phyloP scores from a whole-genome alignment of 2,797 vertebrate genomes.

The Cacajao melanocephalus region DNA sequence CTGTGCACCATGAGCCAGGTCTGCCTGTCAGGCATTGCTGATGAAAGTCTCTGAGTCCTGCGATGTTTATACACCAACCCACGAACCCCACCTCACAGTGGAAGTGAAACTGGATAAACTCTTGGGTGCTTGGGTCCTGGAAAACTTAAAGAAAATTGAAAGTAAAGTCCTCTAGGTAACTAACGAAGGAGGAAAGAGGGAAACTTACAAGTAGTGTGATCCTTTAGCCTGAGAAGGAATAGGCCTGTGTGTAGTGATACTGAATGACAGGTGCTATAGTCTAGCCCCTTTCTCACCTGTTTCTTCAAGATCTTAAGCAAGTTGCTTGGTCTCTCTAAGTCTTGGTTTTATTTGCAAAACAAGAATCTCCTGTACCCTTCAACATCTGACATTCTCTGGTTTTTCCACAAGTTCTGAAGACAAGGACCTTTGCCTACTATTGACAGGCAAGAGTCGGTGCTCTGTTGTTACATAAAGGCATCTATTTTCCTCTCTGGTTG shows the following conservation, averaged over 20 bases:
- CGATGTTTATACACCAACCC: background rate
- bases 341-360: constrained; percentile 11
- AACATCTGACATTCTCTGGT: background rate
- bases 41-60: background rate
- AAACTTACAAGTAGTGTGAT: background rate
- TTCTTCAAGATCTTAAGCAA: background rate
- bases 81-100: background rate
- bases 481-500: background rate
- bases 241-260: background rate
- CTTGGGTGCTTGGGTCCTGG: background rate
- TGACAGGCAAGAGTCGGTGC: background rate
- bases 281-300: background rate
- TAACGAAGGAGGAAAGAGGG: background rate
- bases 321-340: background rate
- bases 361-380: background rate
- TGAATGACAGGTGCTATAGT: background rate
- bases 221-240: background rate
- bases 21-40: background rate
- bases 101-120: background rate
- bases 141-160: background rate
- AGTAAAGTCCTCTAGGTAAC: background rate
- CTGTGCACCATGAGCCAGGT: background rate
- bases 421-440: background rate
- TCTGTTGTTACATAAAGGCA: background rate
- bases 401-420: constrained; percentile 39